Percentiles rank a stretch among this genome's conserved stretches.
phyloP scores from a whole-genome alignment of 2,888 invertebrate genomes.

The Xylocampa areola region DNA sequence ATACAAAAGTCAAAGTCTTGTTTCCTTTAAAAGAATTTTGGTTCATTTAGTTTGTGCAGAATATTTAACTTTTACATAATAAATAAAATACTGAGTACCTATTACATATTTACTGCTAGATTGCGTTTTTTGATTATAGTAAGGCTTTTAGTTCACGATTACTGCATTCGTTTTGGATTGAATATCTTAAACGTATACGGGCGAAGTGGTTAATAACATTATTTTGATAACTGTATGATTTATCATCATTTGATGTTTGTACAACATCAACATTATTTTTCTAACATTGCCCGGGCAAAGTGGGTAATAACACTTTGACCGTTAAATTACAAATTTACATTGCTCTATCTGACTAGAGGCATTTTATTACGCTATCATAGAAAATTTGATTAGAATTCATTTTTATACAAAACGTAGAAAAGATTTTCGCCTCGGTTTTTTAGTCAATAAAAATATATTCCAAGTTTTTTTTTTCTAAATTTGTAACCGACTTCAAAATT shows the following conservation, averaged over 20 bases:
- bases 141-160: no score
- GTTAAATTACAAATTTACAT: constrained; percentile 32
- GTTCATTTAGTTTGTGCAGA: no score
- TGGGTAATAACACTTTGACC: constrained; percentile 12
- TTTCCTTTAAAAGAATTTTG: no score
- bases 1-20: no score
- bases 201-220: no score
- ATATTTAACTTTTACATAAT: no score
- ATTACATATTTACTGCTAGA: no score
- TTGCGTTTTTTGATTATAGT: no score
- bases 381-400: constrained; percentile 35
- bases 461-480: background rate
- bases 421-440: constrained; percentile 1
- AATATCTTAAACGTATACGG: no score
- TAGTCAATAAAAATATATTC: constrained; percentile 9
- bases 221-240: no score
- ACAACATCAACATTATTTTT: background rate
- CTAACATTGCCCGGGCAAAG: constrained; percentile 23
- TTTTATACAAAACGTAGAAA: constrained; percentile 42
- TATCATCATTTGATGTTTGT: background rate
- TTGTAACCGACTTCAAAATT: constrained; percentile 1
- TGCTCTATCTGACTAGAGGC: constrained; percentile 32
- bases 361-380: constrained; percentile 8
- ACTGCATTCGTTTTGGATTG: no score
- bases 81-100: no score